Conservation (phyloP, 2,113 vertebrate genomes). For the Epinephelus fuscoguttatus region DNA sequence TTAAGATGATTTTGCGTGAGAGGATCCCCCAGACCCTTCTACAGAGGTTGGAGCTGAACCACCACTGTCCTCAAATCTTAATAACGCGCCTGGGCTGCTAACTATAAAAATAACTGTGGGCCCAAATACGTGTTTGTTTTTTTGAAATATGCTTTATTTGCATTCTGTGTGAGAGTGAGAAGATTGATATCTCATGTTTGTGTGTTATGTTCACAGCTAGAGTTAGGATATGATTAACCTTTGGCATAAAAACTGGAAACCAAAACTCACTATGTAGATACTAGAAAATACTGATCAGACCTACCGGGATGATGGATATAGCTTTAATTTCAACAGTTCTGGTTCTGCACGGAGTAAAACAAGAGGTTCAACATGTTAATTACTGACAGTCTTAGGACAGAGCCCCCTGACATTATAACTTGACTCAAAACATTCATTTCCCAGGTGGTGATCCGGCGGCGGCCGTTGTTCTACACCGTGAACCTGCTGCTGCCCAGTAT, state of each 20-base stretch:
- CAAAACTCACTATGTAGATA: background rate
- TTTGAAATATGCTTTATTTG: background rate
- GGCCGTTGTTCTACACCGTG: slow-evolving; percentile 95
- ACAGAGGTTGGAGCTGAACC: no score
- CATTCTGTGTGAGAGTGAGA: background rate
- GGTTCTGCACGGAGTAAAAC: background rate
- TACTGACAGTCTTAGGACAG: background rate
- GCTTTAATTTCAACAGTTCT: background rate
- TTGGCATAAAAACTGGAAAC: background rate
- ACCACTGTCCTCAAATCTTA: no score
- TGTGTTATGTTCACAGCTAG: background rate
- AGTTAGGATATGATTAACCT: background rate
- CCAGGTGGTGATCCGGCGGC: slow-evolving; percentile 95
- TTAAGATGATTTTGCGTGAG: no score
- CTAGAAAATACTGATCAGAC: no score
- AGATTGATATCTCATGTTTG: background rate
- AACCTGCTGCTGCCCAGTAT: slow-evolving; percentile 95
- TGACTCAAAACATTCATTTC: background rate
- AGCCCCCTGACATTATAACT: background rate
- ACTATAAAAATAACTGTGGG: background rate
- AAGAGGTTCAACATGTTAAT: background rate
- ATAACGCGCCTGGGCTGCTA: background rate
- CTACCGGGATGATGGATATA: background rate
- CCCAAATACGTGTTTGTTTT: background rate
- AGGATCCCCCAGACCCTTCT: no score